These are phyloP conservation scores for Latheticus oryzae DNA, from an alignment of 2,888 invertebrate genomes.

Conservation along the genomic window DNA sequence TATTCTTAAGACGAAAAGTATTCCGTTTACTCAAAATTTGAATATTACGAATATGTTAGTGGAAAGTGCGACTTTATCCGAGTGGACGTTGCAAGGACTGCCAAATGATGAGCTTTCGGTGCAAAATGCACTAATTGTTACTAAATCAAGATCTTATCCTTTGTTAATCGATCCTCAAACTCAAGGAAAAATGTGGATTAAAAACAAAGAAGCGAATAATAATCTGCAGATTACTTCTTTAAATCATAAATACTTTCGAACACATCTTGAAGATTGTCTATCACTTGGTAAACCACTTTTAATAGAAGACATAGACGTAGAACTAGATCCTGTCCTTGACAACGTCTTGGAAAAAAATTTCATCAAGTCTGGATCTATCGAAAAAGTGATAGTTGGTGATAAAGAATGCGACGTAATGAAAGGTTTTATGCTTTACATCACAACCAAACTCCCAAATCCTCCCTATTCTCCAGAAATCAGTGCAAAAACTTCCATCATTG, in stretches of 20 bases:
- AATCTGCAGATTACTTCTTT: conserved; percentile 93
- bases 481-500: conserved; percentile 96
- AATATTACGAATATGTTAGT: conserved; percentile 93
- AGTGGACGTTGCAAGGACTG: conserved; percentile 95
- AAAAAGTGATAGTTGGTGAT: conserved; percentile 93
- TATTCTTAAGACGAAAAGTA: conserved; percentile 78
- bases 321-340: conserved; percentile 95
- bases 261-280: conserved; percentile 64
- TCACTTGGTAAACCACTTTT: conserved; percentile 77
- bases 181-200: conserved; percentile 98
- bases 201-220: conserved; percentile 89
- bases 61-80: conserved; percentile 89
- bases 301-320: conserved; percentile 95
- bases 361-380: conserved; percentile 95
- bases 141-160: conserved; percentile 94
- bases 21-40: conserved; percentile 87
- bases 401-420: conserved; percentile 98
- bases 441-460: conserved; percentile 96
- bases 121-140: conserved; percentile 96
- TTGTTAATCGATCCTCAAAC: conserved; percentile 95
- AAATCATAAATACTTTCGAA: conserved; percentile 92
- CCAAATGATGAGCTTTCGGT: conserved; percentile 97
- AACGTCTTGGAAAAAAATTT: conserved; percentile 98
- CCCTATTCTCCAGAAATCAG: conserved; percentile 97
- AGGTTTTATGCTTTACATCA: conserved; percentile 94